Percentiles rank a stretch among this genome's conserved stretches.
Evolutionary conservation across 2,797 vertebrate species (phyloP).

Genomic region (Tokudaia tokunoshimensis): DNA sequence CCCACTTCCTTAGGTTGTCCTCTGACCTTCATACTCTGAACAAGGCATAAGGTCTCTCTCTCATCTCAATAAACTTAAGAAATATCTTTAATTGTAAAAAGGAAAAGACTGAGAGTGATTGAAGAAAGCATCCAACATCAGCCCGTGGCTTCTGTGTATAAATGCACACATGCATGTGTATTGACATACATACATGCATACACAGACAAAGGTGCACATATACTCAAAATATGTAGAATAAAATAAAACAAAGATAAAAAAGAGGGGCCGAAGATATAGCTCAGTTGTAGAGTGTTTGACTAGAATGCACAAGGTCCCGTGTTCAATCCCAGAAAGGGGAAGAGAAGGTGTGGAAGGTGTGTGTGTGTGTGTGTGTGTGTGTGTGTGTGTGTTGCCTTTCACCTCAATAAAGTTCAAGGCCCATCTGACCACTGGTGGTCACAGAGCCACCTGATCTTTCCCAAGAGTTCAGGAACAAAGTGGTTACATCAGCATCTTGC

Average conservation of each 20-base stretch:
- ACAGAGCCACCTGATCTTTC: conserved; percentile 22
- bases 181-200: background rate
- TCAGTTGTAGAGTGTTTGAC: background rate
- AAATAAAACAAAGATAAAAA: background rate
- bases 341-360: background rate
- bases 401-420: background rate
- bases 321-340: background rate
- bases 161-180: background rate
- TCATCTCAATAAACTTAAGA: background rate
- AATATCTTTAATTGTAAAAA: background rate
- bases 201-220: background rate
- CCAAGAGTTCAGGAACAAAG: background rate
- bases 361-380: background rate
- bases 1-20: background rate
- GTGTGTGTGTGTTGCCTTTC: background rate
- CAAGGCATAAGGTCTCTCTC: background rate
- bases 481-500: background rate
- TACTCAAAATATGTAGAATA: background rate
- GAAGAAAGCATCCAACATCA: background rate
- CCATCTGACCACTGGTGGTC: background rate
- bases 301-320: background rate
- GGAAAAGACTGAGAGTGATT: background rate
- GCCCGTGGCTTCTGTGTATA: background rate
- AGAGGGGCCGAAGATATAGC: background rate
- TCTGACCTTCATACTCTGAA: background rate